These are phyloP conservation scores for Onychomys arenicola DNA, from an alignment of 2,797 vertebrate species.

Conservation along the genomic window DNA sequence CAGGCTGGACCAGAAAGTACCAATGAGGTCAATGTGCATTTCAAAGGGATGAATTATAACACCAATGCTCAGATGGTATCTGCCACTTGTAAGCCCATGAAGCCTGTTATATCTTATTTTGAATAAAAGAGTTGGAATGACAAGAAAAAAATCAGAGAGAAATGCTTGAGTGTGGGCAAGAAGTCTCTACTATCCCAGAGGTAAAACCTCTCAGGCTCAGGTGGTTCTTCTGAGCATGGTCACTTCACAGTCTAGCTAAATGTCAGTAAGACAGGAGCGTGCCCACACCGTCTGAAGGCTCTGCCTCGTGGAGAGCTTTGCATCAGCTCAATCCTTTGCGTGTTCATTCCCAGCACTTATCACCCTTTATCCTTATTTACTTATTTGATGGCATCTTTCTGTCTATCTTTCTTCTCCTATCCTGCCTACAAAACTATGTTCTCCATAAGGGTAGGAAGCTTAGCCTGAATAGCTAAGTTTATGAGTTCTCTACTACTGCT, in stretches of 20 bases:
- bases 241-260: neutral
- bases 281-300: neutral
- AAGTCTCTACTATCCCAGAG: neutral
- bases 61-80: slow-evolving; percentile 76
- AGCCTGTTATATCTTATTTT: slow-evolving; percentile 83
- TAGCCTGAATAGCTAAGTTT: neutral
- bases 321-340: neutral
- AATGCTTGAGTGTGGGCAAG: neutral
- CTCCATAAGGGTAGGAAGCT: neutral
- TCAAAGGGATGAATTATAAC: slow-evolving; percentile 59
- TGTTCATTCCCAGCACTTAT: neutral
- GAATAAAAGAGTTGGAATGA: slow-evolving; percentile 83
- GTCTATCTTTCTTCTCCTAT: neutral
- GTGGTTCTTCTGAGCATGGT: no score
- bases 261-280: neutral
- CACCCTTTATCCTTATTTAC: neutral
- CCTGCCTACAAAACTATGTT: neutral
- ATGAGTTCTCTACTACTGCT: neutral
- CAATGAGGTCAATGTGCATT: slow-evolving; percentile 85
- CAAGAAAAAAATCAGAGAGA: slow-evolving; percentile 74
- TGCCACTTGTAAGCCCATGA: slow-evolving; percentile 80
- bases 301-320: neutral
- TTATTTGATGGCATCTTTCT: neutral
- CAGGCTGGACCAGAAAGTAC: slow-evolving; percentile 93
- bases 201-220: neutral